These are phyloP conservation scores for Laticauda colubrina DNA, from an alignment of 2,113 vertebrate genomes.

Conservation along the genomic window DNA sequence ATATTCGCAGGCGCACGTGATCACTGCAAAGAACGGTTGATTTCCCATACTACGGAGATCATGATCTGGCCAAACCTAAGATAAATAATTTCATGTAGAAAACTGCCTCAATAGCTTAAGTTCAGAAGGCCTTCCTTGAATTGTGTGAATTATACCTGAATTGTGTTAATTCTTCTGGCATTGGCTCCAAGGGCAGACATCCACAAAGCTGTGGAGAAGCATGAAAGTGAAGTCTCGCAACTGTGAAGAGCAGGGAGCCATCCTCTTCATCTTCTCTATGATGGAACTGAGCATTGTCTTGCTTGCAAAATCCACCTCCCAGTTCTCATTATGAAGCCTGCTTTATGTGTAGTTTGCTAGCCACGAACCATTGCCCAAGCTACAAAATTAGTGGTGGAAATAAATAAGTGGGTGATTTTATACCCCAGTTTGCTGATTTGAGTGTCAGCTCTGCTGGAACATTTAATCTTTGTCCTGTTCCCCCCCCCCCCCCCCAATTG, in stretches of 20 bases:
- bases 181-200: neutral
- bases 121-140: neutral
- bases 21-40: neutral
- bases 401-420: conserved; percentile 20
- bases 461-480: neutral
- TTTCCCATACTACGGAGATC: neutral
- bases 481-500: neutral
- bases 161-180: neutral
- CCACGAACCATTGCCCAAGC: neutral
- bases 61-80: neutral
- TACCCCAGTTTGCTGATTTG: neutral
- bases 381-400: conserved; percentile 45
- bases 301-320: neutral
- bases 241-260: neutral
- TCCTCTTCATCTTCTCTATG: rapidly evolving
- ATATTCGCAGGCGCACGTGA: neutral
- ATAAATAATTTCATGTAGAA: neutral
- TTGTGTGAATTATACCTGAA: neutral
- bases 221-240: neutral
- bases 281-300: neutral
- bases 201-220: conserved; percentile 4
- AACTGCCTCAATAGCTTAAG: neutral
- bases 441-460: neutral
- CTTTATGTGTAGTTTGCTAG: neutral
- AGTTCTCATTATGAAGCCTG: neutral